Evolutionary conservation across 2,113 vertebrate species (phyloP).

Genomic region (Hemiprocne comata): DNA sequence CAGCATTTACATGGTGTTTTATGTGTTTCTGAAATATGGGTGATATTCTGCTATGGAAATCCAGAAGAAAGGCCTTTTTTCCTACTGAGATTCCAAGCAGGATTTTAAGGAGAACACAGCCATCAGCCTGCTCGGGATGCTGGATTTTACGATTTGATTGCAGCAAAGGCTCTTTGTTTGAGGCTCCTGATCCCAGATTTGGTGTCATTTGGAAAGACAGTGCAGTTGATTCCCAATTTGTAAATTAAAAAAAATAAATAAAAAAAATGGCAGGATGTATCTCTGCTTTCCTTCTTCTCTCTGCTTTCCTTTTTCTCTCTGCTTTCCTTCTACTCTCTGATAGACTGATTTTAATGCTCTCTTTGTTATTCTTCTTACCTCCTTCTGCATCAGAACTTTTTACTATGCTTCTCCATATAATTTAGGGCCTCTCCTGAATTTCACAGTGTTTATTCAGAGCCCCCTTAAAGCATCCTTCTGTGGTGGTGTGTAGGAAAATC

Average conservation of each 20-base stretch:
- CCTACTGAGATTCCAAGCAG: background rate
- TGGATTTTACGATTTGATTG: background rate
- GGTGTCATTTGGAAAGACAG: background rate
- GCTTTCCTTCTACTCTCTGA: background rate
- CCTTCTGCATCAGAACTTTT: background rate
- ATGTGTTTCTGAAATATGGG: background rate
- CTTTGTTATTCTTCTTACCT: background rate
- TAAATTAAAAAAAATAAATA: background rate
- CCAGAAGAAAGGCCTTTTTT: background rate
- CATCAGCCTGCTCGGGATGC: background rate
- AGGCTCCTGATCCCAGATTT: background rate
- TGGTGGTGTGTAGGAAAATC: background rate
- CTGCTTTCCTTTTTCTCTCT: no score
- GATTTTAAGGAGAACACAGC: background rate
- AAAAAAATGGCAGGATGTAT: fast-evolving
- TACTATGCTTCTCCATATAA: fast-evolving
- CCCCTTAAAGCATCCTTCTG: background rate
- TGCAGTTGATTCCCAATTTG: background rate
- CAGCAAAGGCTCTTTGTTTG: background rate
- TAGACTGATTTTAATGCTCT: background rate
- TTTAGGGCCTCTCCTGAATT: background rate
- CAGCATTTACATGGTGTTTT: fast-evolving
- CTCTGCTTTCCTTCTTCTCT: background rate
- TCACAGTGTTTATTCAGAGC: fast-evolving
- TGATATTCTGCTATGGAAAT: fast-evolving